Evolutionary conservation across 2,888 invertebrate species (phyloP).

Genomic region (Drosophila flavopinicola): DNA sequence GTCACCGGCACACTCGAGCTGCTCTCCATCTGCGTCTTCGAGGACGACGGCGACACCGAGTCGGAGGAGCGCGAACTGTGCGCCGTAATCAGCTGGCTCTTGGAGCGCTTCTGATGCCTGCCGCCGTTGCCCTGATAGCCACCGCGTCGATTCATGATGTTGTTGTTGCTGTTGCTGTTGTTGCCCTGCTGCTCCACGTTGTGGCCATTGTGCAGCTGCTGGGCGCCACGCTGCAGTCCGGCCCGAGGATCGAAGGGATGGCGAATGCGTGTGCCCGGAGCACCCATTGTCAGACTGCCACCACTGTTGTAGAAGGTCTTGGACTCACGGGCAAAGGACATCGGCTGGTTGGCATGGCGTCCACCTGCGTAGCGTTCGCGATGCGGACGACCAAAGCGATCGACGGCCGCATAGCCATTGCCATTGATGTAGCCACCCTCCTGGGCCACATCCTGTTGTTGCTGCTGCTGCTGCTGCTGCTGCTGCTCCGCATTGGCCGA

Average conservation of each 20-base stretch:
- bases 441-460: constrained; percentile 15
- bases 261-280: constrained; percentile 45
- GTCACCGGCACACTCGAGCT: constrained; percentile 3
- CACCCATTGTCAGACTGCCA: constrained; percentile 35
- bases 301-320: constrained; percentile 68
- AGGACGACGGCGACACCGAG: constrained; percentile 56
- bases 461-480: constrained; percentile 20
- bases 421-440: constrained; percentile 21
- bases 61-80: constrained; percentile 58
- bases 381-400: constrained; percentile 39
- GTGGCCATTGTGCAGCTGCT: constrained; percentile 21
- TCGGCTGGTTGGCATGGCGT: constrained; percentile 25
- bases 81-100: constrained; percentile 25
- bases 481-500: constrained; percentile 20
- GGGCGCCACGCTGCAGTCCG: constrained; percentile 25
- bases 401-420: constrained; percentile 12
- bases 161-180: not conserved
- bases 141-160: constrained; percentile 31
- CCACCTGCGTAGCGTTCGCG: constrained; percentile 37
- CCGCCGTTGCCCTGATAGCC: constrained; percentile 21
- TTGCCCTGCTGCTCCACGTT: constrained; percentile 5
- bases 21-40: constrained; percentile 49
- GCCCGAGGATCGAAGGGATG: constrained; percentile 41
- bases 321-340: constrained; percentile 47
- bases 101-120: constrained; percentile 39